Base-by-base conservation (phyloP, 2,113 vertebrate genomes). In the Vicugna pacos region DNA sequence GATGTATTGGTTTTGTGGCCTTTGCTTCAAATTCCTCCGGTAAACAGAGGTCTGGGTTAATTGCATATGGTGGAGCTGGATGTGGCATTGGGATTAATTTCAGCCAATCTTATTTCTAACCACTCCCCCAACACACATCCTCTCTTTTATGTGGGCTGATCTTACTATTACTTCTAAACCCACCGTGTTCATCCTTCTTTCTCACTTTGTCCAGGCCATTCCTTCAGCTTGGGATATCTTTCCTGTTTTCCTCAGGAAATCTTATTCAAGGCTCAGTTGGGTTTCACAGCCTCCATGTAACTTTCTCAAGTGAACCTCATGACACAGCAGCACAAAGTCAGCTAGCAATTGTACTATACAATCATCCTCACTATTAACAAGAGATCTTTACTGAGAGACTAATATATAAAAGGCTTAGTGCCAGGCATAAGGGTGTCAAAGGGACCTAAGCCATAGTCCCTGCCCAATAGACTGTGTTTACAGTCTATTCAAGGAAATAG, bases 11-110 rank as follows among this genome's bases (percentile, higher is more conserved):
- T 91, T 97, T 91, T 95, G 91, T 91, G 97, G 95, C 70, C 52
- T 91, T 94, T 76, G 82, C 89, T 96, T 95, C 81, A 35, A 65
- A 88, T 94, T 91, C 62, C 60, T 93, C 65, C 76, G 80, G 65
- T 96, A 97, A 93, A 97, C 76, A 89, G 96, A 91, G 93, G 91
- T 94, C 93, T 93, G 85, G 65, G 92, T 94, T 97, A 93, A 94
- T 93, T 93, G 96, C 38, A 60, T 64, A 73, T 85, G 80, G 83
- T 70, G 48, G 85, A 91, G 24, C 38, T 72, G 48, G 52, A 76
- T 81, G 72, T 95, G 91, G 69, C 76, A 38, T 20, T 91, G 93
- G 54, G 46, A 92, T 94, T 92, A 85, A 84, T 91, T 95, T 88
- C 70, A 91, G 93, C 38, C 93, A 19, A 13, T 95, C 70, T 85